Evolutionary conservation across 2,797 vertebrate genomes (phyloP).

Genomic region (Thripadectes ignobilis): DNA sequence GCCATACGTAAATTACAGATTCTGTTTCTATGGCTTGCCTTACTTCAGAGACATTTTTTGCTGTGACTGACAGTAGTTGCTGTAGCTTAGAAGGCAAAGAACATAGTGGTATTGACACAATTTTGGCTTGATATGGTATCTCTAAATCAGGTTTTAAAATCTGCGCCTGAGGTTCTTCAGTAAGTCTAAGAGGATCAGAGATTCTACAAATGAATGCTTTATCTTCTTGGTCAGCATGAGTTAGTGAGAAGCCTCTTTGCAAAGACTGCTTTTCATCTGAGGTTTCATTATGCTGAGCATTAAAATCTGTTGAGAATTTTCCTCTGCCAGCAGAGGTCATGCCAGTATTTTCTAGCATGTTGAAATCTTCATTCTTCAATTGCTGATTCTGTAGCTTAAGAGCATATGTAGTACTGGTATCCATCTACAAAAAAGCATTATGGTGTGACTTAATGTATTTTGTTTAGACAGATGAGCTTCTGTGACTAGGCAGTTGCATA

Average conservation of each 20-base stretch:
- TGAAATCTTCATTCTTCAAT: not conserved
- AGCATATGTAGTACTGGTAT: not conserved
- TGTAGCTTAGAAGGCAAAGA: constrained; percentile 18
- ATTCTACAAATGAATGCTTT: not conserved
- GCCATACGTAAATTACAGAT: constrained; percentile 21
- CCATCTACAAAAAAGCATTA: not conserved
- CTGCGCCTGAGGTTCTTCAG: not conserved
- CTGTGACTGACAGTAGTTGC: not conserved
- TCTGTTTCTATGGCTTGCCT: not conserved
- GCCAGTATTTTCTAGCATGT: not conserved
- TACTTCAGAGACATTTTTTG: not conserved
- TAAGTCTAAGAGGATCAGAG: not conserved
- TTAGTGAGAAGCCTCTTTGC: not conserved
- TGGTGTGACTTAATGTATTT: not conserved
- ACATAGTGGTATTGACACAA: not conserved
- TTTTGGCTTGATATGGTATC: constrained; percentile 24
- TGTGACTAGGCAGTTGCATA: not conserved
- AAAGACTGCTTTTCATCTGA: not conserved
- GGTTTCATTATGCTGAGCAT: not conserved
- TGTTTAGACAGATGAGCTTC: not conserved
- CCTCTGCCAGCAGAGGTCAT: not conserved
- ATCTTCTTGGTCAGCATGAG: not conserved
- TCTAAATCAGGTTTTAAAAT: constrained; percentile 30
- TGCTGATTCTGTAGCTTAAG: not conserved
- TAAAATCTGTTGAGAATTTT: not conserved